These are phyloP conservation scores for Limonius californicus DNA, from an alignment of 1,140 invertebrate species.

Conservation along the genomic window DNA sequence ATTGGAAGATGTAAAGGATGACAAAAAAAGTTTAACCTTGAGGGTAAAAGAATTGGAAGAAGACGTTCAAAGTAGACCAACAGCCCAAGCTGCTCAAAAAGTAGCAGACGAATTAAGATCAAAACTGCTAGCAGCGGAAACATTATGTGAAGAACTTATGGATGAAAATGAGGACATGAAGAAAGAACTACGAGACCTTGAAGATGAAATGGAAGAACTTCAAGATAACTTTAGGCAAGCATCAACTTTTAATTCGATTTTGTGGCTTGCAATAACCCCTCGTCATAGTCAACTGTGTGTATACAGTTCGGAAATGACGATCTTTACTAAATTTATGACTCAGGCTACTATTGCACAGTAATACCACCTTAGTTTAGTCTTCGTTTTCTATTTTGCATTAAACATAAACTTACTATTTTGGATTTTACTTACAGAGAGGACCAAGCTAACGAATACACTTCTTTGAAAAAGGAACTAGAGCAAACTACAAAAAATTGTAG, in stretches of 20 bases:
- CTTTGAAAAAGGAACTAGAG: constrained; percentile 87
- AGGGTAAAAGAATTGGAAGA: constrained; percentile 69
- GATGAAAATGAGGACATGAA: constrained; percentile 96
- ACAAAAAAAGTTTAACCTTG: constrained; percentile 71
- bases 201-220: constrained; percentile 97
- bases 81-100: constrained; percentile 52
- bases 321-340: too few relatives aligned
- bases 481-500: constrained; percentile 97
- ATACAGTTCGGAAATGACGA: too few relatives aligned
- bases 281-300: too few relatives aligned
- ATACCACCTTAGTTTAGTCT: too few relatives aligned
- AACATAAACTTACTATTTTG: not conserved
- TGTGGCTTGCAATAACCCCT: not conserved
- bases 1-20: constrained; percentile 74
- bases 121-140: constrained; percentile 81
- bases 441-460: constrained; percentile 96
- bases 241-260: not conserved
- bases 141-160: constrained; percentile 86
- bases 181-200: constrained; percentile 86
- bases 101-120: constrained; percentile 67
- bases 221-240: constrained; percentile 94
- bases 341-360: too few relatives aligned
- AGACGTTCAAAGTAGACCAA: constrained; percentile 57
- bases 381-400: too few relatives aligned
- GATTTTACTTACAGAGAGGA: constrained; percentile 70